These are phyloP conservation scores for Oreotrochilus melanogaster DNA, from an alignment of 2,113 vertebrate species.

Conservation along the genomic window DNA sequence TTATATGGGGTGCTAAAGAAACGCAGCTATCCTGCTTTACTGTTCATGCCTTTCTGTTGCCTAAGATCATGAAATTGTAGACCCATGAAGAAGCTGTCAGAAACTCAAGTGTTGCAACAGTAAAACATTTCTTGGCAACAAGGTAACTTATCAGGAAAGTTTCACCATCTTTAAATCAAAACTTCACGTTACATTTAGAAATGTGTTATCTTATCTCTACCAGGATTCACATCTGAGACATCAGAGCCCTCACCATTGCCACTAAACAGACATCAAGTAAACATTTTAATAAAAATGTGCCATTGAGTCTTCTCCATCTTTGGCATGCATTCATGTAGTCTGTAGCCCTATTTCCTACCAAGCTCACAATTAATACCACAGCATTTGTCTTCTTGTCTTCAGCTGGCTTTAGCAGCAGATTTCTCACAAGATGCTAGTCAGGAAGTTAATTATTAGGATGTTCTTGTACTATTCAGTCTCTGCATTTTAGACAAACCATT, in stretches of 20 bases:
- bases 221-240: neutral
- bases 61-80: neutral
- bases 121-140: neutral
- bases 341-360: neutral
- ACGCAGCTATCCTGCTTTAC: neutral
- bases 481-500: neutral
- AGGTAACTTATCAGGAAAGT: neutral
- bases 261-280: neutral
- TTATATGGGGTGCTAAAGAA: neutral
- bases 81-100: neutral
- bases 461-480: neutral
- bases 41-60: neutral
- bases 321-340: neutral
- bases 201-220: neutral
- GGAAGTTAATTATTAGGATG: neutral
- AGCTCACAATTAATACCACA: neutral
- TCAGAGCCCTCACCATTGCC: neutral
- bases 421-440: slow-evolving; percentile 18
- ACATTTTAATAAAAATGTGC: neutral
- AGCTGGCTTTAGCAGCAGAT: neutral
- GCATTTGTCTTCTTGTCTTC: neutral
- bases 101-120: neutral
- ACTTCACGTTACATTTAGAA: neutral
- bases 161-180: neutral
- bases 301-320: neutral